These are phyloP conservation scores for Myanophis thanlyinensis DNA, from an alignment of 2,113 vertebrate genomes.

Conservation along the genomic window DNA sequence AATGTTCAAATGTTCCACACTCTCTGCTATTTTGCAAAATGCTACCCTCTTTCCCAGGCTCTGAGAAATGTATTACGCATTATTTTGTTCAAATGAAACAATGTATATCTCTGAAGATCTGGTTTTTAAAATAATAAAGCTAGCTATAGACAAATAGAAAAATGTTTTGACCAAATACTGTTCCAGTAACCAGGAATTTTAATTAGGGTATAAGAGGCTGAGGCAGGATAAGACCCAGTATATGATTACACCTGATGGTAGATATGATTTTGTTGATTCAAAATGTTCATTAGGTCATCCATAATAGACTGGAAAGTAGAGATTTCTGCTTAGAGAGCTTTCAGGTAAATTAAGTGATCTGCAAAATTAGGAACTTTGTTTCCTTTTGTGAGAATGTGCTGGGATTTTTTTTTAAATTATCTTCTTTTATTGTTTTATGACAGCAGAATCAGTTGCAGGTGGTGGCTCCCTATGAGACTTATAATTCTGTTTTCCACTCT, in stretches of 20 bases:
- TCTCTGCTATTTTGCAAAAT: neutral
- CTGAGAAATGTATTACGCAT: neutral
- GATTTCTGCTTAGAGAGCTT: neutral
- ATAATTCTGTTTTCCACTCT: neutral
- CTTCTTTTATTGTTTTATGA: neutral
- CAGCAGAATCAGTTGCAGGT: neutral
- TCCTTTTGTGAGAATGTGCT: neutral
- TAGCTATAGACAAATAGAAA: neutral
- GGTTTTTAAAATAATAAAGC: neutral
- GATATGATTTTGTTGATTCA: neutral
- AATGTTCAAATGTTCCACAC: neutral
- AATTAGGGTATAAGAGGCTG: neutral
- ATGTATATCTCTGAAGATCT: neutral
- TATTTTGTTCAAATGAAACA: neutral
- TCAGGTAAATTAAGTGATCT: neutral
- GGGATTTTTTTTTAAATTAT: neutral
- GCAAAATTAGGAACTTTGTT: neutral
- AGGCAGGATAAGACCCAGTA: neutral
- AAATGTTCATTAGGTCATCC: neutral
- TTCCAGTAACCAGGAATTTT: neutral
- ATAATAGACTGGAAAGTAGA: neutral
- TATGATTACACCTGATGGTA: neutral
- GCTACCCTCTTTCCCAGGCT: neutral
- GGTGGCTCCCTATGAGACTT: neutral
- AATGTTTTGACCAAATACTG: neutral